A percentile compares a stretch with the other conserved stretches of the same genome.
Evolutionary conservation across 2,888 invertebrate species (phyloP).

Genomic region (Nomada hirtipes): DNA sequence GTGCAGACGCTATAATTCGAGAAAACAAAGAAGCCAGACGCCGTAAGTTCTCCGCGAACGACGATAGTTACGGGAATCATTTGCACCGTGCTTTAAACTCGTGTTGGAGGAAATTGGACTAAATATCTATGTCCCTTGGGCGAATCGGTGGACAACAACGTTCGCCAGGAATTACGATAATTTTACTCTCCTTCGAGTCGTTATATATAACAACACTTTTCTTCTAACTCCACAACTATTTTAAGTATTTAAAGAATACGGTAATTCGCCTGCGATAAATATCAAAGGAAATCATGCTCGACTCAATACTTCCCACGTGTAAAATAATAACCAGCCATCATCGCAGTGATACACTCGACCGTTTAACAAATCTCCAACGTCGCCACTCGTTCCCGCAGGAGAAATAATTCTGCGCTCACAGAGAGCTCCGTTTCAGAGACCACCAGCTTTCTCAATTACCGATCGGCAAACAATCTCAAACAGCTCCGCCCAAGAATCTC

Average conservation of each 20-base stretch:
- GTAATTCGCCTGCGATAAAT: too few relatives aligned
- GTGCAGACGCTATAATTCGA: constrained; percentile 39
- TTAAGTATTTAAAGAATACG: too few relatives aligned
- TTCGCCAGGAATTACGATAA: not conserved
- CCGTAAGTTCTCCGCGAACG: constrained; percentile 27
- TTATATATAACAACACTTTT: too few relatives aligned
- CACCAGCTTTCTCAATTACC: not conserved
- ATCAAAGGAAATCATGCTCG: too few relatives aligned
- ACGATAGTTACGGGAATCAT: constrained; percentile 32
- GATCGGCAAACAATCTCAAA: not conserved
- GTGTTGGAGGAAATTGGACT: constrained; percentile 11
- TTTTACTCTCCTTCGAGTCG: not conserved
- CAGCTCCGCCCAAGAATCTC: not conserved
- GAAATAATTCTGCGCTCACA: not conserved
- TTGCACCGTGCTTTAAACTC: not conserved
- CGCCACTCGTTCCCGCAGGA: too few relatives aligned
- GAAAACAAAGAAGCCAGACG: constrained; percentile 32
- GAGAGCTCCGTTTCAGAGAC: not conserved
- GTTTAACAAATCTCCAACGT: too few relatives aligned
- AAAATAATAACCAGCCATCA: too few relatives aligned
- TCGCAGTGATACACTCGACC: too few relatives aligned
- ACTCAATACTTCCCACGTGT: too few relatives aligned
- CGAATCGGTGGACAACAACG: not conserved
- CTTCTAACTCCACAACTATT: too few relatives aligned
- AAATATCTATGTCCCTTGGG: not conserved